A percentile compares a stretch with the other conserved stretches of the same genome.
Conservation (phyloP, 1,140 invertebrate species). For the Delia radicum region DNA sequence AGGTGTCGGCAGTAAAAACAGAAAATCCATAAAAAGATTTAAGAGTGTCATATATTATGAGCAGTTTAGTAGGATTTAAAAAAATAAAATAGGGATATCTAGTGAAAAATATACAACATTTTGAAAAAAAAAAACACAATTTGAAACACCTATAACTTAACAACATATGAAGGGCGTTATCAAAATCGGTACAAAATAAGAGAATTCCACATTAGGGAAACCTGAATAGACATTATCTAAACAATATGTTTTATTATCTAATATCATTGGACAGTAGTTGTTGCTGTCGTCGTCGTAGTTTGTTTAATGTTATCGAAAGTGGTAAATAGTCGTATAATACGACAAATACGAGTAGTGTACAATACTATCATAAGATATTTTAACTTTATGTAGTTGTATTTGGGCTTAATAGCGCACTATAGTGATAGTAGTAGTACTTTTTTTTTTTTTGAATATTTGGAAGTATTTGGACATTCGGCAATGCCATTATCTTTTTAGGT, state of each 20-base stretch:
- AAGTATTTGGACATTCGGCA: too few species aligned
- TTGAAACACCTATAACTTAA: neutral
- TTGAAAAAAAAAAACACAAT: neutral
- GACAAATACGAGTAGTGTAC: neutral
- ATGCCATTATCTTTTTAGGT: too few species aligned
- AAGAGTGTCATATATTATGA: constrained; percentile 3
- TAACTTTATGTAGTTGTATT: too few species aligned
- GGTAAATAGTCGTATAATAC: neutral
- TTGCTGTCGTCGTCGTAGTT: neutral
- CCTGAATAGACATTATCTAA: neutral
- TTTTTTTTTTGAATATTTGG: too few species aligned
- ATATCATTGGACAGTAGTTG: neutral
- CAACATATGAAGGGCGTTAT: neutral
- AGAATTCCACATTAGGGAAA: neutral
- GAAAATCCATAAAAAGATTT: neutral
- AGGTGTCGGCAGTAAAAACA: neutral
- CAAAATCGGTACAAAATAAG: neutral
- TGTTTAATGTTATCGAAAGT: neutral
- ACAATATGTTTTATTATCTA: neutral
- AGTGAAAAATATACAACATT: neutral
- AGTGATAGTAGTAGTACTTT: too few species aligned
- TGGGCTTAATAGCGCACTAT: too few species aligned
- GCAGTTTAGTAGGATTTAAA: neutral
- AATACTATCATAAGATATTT: too few species aligned
- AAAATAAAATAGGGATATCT: neutral